These are phyloP conservation scores for Philhelius pedissequus DNA, from an alignment of 2,888 invertebrate genomes.

Conservation along the genomic window DNA sequence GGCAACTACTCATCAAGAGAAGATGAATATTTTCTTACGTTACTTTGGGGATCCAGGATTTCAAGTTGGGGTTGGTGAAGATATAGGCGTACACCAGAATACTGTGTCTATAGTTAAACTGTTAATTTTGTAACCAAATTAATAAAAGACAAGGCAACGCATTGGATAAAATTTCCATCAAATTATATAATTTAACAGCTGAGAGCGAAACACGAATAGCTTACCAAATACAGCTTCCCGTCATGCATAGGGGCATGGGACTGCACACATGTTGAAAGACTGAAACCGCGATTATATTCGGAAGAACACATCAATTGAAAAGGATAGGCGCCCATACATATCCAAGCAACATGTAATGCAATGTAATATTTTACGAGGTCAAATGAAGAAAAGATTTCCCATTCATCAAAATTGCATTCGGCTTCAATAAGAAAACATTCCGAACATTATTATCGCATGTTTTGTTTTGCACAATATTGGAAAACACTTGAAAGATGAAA, in stretches of 20 bases:
- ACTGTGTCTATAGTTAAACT: too few relatives aligned
- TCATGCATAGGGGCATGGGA: not conserved
- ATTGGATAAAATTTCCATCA: constrained; percentile 11
- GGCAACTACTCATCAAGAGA: not conserved
- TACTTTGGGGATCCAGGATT: constrained; percentile 9
- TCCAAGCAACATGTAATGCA: not conserved
- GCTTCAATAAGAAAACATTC: too few relatives aligned
- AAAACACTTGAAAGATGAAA: not conserved
- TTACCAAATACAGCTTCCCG: not conserved
- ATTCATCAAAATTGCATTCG: too few relatives aligned
- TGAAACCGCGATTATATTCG: too few relatives aligned
- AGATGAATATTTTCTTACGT: not conserved
- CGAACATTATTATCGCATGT: too few relatives aligned
- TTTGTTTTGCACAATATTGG: not conserved
- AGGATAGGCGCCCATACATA: not conserved
- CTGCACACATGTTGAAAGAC: too few relatives aligned
- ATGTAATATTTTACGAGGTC: not conserved
- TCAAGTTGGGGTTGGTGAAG: too few relatives aligned
- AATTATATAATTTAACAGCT: not conserved
- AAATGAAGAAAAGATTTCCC: too few relatives aligned
- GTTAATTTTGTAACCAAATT: not conserved
- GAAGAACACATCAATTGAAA: not conserved
- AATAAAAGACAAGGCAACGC: not conserved
- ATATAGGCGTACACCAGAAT: too few relatives aligned
- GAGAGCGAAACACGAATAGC: not conserved